Evolutionary conservation across 2,888 invertebrate genomes (phyloP).

Genomic region (Crioceris asparagi): DNA sequence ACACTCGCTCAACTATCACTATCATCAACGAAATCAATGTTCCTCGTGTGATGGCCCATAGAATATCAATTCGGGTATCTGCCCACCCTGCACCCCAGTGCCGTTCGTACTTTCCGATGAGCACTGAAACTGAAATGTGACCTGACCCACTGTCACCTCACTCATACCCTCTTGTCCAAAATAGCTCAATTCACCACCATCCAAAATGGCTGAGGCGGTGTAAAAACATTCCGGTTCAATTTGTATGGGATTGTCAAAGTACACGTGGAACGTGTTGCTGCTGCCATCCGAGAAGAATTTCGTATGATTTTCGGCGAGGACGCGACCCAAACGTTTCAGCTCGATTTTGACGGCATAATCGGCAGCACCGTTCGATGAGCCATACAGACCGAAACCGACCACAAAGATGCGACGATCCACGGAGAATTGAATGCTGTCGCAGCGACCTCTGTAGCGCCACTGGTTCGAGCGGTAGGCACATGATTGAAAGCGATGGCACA

Average conservation of each 20-base stretch:
- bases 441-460: constrained; percentile 92
- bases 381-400: constrained; percentile 91
- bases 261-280: constrained; percentile 89
- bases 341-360: constrained; percentile 93
- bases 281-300: constrained; percentile 95
- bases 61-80: constrained; percentile 93
- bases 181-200: constrained; percentile 89
- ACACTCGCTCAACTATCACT: no score
- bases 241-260: constrained; percentile 64
- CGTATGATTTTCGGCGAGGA: constrained; percentile 83
- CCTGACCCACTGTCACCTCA: constrained; percentile 85
- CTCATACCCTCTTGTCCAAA: constrained; percentile 96
- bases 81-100: constrained; percentile 94
- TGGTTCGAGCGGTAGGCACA: constrained; percentile 95
- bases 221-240: constrained; percentile 91
- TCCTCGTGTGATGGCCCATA: constrained; percentile 67
- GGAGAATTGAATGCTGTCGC: constrained; percentile 94
- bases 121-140: constrained; percentile 95
- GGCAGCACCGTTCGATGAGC: constrained; percentile 90
- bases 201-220: constrained; percentile 90
- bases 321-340: constrained; percentile 77
- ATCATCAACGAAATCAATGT: constrained; percentile 21
- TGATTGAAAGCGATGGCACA: constrained; percentile 92
- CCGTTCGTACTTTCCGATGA: constrained; percentile 96
- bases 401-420: constrained; percentile 93